Conservation (phyloP, 2,113 vertebrate genomes). For the Platichthys stellatus region DNA sequence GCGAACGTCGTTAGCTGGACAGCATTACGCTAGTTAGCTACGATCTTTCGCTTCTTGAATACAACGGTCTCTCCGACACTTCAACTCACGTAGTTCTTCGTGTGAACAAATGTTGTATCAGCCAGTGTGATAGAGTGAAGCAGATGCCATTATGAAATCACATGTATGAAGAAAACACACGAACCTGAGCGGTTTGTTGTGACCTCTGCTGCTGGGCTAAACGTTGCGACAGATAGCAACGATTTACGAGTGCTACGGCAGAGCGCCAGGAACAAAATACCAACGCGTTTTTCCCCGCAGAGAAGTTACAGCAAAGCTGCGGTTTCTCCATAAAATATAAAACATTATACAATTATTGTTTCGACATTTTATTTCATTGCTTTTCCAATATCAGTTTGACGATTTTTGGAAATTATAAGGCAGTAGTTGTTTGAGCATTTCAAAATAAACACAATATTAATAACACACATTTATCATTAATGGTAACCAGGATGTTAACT, state of each 20-base stretch:
- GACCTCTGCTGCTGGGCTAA: slow-evolving; percentile 67
- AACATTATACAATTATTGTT: too few species aligned
- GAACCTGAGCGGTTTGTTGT: slow-evolving; percentile 68
- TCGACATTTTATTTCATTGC: too few species aligned
- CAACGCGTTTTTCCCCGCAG: background rate
- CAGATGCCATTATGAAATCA: fast-evolving
- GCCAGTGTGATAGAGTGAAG: fast-evolving
- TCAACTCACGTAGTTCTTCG: fast-evolving
- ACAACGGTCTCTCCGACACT: background rate
- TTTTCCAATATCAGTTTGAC: too few species aligned
- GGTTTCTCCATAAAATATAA: too few species aligned
- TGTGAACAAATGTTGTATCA: background rate
- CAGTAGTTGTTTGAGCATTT: background rate
- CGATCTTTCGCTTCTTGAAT: background rate
- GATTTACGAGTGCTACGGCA: slow-evolving; percentile 50
- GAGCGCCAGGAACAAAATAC: slow-evolving; percentile 19
- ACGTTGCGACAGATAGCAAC: slow-evolving; percentile 17
- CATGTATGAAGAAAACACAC: background rate
- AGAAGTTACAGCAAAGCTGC: too few species aligned
- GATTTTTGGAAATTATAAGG: background rate
- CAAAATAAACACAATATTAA: background rate
- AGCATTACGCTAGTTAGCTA: slow-evolving; percentile 5
- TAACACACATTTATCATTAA: background rate
- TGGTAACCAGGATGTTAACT: background rate
- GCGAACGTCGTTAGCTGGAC: background rate